A percentile compares a stretch with the other conserved stretches of the same genome.
These are phyloP conservation scores for Micrasema longulum DNA, from an alignment of 1,140 invertebrate species.

Conservation along the genomic window DNA sequence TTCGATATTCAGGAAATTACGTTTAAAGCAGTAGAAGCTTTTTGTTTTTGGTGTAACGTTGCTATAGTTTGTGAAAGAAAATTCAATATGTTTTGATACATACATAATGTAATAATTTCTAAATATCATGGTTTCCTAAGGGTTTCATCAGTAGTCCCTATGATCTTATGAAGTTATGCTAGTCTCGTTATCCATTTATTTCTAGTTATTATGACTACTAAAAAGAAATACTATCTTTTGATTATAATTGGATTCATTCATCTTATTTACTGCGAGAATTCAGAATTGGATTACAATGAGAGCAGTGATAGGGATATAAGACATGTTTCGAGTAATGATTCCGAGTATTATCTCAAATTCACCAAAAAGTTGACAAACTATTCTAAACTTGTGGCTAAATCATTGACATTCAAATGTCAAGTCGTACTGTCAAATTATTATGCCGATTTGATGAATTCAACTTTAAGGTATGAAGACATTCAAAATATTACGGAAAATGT, in stretches of 20 bases:
- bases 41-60: too few species aligned
- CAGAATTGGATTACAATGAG: constrained; percentile 20
- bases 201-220: constrained; percentile 26
- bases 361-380: constrained; percentile 28
- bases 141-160: background rate
- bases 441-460: constrained; percentile 11
- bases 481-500: constrained; percentile 18
- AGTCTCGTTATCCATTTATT: constrained; percentile 20
- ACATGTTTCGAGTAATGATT: constrained; percentile 25
- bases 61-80: too few species aligned
- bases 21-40: too few species aligned
- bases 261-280: constrained; percentile 24
- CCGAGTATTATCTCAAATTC: constrained; percentile 23
- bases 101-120: too few species aligned
- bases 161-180: constrained; percentile 27
- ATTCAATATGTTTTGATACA: too few species aligned
- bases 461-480: constrained; percentile 16
- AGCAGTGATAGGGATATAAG: constrained; percentile 20
- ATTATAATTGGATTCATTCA: constrained; percentile 24
- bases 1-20: too few species aligned
- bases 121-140: too few species aligned
- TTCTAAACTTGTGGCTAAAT: constrained; percentile 19
- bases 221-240: constrained; percentile 35
- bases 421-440: constrained; percentile 25
- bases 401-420: constrained; percentile 38